Evolutionary conservation across 2,888 invertebrate species (phyloP), one percentile per base, ranked within the genome.

Genomic region (Hirtodrosophila cameraria): DNA sequence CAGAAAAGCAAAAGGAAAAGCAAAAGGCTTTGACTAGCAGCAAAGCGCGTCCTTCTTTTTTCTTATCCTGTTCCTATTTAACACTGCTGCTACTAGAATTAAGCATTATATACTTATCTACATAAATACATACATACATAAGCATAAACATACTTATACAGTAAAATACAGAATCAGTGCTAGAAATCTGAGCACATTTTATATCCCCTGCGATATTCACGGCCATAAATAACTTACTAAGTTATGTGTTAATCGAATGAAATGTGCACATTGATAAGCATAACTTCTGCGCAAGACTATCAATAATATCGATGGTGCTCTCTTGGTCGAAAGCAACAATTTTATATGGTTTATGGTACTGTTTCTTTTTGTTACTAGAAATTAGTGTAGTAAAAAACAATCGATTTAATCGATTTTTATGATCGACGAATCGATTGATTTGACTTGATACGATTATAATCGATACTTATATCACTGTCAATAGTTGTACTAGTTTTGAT

Each of bases 21-120:
- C 30, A 7, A 60, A 50, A 55, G 74, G 74, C 67, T 58, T 62
- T 52, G 60, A 46, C 69, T 31, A 35, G 38, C 15, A 28, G 16
- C 25, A 39, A 12, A 60, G 16, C 30, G 16, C 23, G 35, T 73
- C 35, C 60, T 35, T 20, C 27, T 8, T 3, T 27, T 20, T 33
- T 11, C 35, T 12, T 3, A n/a, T 16, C 41, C 42, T 42, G 38
- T 25, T 36, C 49, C 25, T 16, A 18, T 12, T 15, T 18, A 16
- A 27, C 11, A 23, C 20, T 42, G 42, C 28, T 20, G 7, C 5
- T 12, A 8, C 27, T 11, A 42, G 8, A 23, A 23, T 2, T 23
- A n/a, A n/a, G n/a, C n/a, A n/a, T n/a, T n/a, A n/a, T n/a, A n/a
- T n/a, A n/a, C n/a, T n/a, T n/a, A n/a, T n/a, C n/a, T n/a, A n/a